A percentile compares a stretch with the other conserved stretches of the same genome.
phyloP scores from a whole-genome alignment of 23 tunicate species.

The Aplidium turbinatum region DNA sequence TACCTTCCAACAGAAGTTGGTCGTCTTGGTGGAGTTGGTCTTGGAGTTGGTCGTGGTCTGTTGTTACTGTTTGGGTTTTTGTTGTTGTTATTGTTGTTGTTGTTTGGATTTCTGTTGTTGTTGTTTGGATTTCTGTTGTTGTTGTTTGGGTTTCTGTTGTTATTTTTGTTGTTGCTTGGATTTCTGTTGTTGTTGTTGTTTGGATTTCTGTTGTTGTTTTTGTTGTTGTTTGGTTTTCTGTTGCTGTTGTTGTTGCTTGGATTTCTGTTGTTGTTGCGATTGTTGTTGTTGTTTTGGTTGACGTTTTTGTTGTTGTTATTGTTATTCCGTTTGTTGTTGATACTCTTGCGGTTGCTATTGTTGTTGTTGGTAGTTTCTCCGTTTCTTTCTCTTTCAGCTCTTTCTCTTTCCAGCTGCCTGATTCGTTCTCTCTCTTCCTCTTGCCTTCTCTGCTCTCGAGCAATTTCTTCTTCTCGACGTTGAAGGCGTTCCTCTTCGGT shows the following conservation, averaged over 20 bases:
- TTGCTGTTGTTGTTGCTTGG: conserved; percentile 30
- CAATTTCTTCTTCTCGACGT: conserved; percentile 33
- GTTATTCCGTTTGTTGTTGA: not conserved
- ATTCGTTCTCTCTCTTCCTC: conserved; percentile 56
- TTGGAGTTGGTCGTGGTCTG: conserved; percentile 3
- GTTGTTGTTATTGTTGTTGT: conserved; percentile 28
- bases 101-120: conserved; percentile 15
- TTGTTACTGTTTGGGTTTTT: conserved; percentile 14
- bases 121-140: conserved; percentile 19
- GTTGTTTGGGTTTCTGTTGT: conserved; percentile 6
- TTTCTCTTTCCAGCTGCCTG: conserved; percentile 48
- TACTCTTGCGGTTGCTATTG: conserved; percentile 7
- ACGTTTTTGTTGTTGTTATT: conserved; percentile 7
- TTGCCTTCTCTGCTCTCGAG: conserved; percentile 55
- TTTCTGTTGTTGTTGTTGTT: conserved; percentile 38
- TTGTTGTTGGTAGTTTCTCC: conserved; percentile 27
- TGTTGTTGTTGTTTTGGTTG: conserved; percentile 1
- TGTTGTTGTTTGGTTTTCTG: conserved; percentile 3
- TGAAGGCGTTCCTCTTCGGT: too few species aligned
- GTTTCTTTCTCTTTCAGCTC: conserved; percentile 40
- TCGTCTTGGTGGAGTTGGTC: not conserved
- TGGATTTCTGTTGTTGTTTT: conserved; percentile 26
- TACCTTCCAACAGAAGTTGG: too few species aligned
- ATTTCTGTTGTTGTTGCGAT: not conserved
- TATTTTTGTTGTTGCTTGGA: not conserved